Percentiles rank a stretch among this genome's conserved stretches.
These are phyloP conservation scores for Gymnarchus niloticus DNA, from an alignment of 2,113 vertebrate genomes.

Conservation along the genomic window DNA sequence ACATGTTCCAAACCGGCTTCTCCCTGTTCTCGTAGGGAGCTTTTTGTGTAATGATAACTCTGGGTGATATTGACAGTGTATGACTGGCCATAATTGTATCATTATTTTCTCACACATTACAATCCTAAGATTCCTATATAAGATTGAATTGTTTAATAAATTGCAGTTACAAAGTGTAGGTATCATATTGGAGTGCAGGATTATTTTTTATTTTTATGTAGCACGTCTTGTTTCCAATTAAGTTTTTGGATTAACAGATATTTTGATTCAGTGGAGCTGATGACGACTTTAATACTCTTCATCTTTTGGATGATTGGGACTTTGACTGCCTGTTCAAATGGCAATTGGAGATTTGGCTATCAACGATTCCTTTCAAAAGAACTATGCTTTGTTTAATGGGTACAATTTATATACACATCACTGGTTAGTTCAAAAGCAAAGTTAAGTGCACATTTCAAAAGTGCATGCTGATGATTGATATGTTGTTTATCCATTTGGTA, in stretches of 20 bases:
- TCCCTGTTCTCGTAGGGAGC: background rate
- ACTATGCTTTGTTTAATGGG: conserved; percentile 1
- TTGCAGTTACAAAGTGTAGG: background rate
- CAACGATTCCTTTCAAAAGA: background rate
- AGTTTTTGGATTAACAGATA: background rate
- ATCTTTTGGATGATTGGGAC: no score
- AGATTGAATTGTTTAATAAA: background rate
- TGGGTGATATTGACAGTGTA: background rate
- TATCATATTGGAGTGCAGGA: background rate
- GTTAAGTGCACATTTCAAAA: background rate
- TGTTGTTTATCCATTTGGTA: background rate
- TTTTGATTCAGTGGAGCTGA: background rate
- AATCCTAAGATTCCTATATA: background rate
- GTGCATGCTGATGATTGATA: conserved; percentile 1
- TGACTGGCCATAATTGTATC: no score
- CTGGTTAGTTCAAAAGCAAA: background rate
- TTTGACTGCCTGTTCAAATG: background rate
- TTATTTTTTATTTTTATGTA: background rate
- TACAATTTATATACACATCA: background rate
- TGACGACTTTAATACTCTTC: background rate
- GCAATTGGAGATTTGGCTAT: background rate
- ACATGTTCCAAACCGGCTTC: background rate
- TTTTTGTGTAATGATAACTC: background rate
- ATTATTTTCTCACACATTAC: no score
- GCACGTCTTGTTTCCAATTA: background rate